These are phyloP conservation scores for Oscheius onirici DNA, from an alignment of 2,888 invertebrate species.

Conservation along the genomic window DNA sequence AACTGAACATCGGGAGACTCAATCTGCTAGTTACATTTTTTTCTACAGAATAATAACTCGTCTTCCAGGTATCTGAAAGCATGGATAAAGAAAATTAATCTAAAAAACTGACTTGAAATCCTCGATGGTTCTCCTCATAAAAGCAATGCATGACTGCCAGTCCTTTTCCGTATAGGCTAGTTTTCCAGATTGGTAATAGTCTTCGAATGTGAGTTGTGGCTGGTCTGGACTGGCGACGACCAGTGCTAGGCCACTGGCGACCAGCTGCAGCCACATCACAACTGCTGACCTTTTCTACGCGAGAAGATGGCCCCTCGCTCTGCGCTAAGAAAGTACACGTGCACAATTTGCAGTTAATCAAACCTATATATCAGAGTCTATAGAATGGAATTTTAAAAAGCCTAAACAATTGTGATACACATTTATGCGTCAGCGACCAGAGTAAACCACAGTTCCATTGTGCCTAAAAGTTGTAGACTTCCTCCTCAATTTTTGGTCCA, in stretches of 20 bases:
- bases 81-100: not conserved
- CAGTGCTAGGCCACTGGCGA: slow-evolving; percentile 7
- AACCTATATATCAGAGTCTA: no score
- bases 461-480: no score
- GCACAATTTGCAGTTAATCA: not conserved
- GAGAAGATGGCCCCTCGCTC: not conserved
- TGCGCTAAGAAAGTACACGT: not conserved
- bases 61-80: slow-evolving; percentile 45
- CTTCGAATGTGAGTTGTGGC: slow-evolving; percentile 48
- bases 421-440: no score
- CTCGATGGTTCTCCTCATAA: slow-evolving; percentile 79
- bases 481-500: no score
- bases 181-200: slow-evolving; percentile 60
- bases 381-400: no score
- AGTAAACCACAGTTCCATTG: no score
- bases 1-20: slow-evolving; percentile 26
- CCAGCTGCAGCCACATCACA: slow-evolving; percentile 24
- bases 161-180: slow-evolving; percentile 60
- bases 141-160: slow-evolving; percentile 79
- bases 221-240: slow-evolving; percentile 28
- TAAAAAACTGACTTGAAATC: slow-evolving; percentile 72
- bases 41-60: slow-evolving; percentile 41
- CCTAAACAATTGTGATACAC: no score
- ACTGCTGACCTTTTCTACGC: slow-evolving; percentile 34
- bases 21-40: slow-evolving; percentile 39